These are phyloP conservation scores for Bradypus variegatus DNA, from an alignment of 2,797 vertebrate species.

Conservation along the genomic window DNA sequence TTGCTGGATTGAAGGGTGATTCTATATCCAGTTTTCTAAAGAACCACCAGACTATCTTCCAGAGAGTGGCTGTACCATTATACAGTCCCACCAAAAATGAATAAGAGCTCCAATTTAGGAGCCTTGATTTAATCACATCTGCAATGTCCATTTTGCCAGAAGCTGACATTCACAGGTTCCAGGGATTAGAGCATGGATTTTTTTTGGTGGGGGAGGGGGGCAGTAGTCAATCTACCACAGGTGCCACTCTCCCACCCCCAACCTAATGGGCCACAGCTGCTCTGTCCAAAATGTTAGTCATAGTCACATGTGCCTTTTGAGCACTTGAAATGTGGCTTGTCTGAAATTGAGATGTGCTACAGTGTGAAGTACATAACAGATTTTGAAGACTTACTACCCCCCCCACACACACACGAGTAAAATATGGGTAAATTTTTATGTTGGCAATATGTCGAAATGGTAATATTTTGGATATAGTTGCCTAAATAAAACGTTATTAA, in stretches of 20 bases:
- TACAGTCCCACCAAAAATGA: no score
- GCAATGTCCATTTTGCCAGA: neutral
- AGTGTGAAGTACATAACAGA: neutral
- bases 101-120: no score
- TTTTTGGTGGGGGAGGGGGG: neutral
- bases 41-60: no score
- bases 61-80: no score
- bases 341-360: neutral
- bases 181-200: neutral
- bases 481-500: constrained; percentile 3
- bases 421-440: neutral
- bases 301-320: neutral
- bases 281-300: neutral
- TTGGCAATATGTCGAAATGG: neutral
- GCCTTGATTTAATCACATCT: neutral
- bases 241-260: neutral
- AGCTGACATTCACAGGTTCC: neutral
- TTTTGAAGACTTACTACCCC: neutral
- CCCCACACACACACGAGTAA: neutral
- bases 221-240: neutral
- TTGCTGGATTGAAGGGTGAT: no score
- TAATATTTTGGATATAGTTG: constrained; percentile 17
- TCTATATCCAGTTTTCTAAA: no score
- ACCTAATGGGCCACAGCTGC: neutral
- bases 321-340: neutral